phyloP scores from a whole-genome alignment of 2,113 vertebrate species.

The Rhinogobius similis region DNA sequence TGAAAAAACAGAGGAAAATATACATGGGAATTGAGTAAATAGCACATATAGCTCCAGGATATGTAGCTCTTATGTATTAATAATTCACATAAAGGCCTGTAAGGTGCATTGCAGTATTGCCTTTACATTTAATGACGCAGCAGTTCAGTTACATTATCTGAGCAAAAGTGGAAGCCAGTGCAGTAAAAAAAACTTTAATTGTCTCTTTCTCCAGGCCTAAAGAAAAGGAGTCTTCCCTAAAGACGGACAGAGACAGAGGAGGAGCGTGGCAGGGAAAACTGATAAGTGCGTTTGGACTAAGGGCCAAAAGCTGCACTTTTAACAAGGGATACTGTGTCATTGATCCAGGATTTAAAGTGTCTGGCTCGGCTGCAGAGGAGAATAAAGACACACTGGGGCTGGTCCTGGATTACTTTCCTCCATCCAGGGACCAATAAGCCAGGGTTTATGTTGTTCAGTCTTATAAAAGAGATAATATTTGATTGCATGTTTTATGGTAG shows the following conservation, averaged over 20 bases:
- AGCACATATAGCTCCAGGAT: not conserved
- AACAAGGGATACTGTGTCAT: conserved; percentile 15
- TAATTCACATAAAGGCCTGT: not conserved
- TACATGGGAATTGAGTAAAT: not conserved
- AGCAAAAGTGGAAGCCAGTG: conserved; percentile 23
- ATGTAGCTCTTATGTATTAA: not conserved
- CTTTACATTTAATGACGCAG: conserved; percentile 9
- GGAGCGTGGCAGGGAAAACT: conserved; percentile 5
- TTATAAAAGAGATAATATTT: not conserved
- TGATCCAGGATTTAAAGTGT: conserved; percentile 21
- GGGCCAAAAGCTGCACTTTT: conserved; percentile 26
- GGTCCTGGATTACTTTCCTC: not conserved
- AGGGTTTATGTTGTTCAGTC: not conserved
- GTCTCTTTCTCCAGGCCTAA: conserved; percentile 13
- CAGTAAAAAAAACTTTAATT: conserved; percentile 5
- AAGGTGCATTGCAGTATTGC: not conserved
- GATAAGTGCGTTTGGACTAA: conserved; percentile 23
- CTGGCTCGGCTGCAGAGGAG: conserved; percentile 2
- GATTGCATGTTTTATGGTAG: not conserved
- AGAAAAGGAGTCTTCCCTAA: conserved; percentile 13
- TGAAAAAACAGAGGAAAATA: not conserved
- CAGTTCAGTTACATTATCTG: conserved; percentile 32
- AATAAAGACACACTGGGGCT: conserved; percentile 2
- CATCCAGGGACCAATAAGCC: not conserved
- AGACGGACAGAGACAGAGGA: conserved; percentile 13